Evolutionary conservation across 2,797 vertebrate genomes (phyloP).

Genomic region (Rhabdophis nuchalis): DNA sequence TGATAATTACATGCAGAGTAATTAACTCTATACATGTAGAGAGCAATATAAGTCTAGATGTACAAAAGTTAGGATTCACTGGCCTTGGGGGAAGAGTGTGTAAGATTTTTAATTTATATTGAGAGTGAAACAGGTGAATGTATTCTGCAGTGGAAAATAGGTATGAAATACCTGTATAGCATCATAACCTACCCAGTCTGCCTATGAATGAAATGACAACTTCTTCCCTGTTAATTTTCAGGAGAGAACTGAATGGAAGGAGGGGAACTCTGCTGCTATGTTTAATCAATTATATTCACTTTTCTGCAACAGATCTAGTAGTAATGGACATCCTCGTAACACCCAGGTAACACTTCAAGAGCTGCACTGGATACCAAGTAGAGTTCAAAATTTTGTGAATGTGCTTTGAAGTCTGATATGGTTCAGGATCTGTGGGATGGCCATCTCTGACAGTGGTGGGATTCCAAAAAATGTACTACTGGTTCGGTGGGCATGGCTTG

Average conservation of each 20-base stretch:
- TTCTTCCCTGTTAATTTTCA: not conserved
- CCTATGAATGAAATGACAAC: not conserved
- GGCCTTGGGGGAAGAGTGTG: not conserved
- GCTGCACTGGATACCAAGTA: not conserved
- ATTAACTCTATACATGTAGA: not conserved
- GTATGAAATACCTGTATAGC: not conserved
- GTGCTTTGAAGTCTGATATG: not conserved
- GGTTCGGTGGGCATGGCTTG: too few species aligned
- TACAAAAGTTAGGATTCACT: not conserved
- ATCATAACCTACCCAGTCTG: not conserved
- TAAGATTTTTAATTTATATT: not conserved
- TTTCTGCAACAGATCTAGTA: not conserved
- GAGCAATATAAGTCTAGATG: not conserved
- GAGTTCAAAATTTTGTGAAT: not conserved
- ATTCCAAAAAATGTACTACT: too few species aligned
- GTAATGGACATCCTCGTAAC: not conserved
- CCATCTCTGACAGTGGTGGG: too few species aligned
- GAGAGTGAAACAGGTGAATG: not conserved
- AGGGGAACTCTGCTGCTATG: not conserved
- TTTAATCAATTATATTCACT: not conserved
- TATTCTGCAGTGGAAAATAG: not conserved
- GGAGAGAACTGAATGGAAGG: not conserved
- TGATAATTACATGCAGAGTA: not conserved
- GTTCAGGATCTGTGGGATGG: not conserved
- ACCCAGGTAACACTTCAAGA: not conserved